These are phyloP conservation scores for Epizoanthus ramosus DNA, from an alignment of 92 coral and sea anemone genomes.

Conservation along the genomic window DNA sequence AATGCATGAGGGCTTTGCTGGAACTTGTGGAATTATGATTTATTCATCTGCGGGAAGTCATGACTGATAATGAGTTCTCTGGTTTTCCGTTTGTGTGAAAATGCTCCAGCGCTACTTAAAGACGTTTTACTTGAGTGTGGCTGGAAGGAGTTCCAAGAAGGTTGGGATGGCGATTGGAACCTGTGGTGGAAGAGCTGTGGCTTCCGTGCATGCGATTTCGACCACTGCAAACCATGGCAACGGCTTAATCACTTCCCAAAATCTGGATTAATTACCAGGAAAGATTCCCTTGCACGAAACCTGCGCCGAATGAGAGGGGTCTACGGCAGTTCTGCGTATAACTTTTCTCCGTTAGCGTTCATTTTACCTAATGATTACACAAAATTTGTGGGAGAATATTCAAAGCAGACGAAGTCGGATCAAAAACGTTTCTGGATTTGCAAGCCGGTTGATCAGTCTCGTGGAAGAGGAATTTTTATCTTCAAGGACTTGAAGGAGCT, in stretches of 20 bases:
- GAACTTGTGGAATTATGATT: not conserved
- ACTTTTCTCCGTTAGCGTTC: constrained; percentile 74
- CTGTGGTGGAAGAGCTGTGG: constrained; percentile 91
- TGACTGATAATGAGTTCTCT: constrained; percentile 44
- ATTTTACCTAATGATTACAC: constrained; percentile 83
- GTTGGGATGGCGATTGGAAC: constrained; percentile 69
- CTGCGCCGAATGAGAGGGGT: constrained; percentile 82
- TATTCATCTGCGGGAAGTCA: not conserved
- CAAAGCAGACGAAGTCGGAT: constrained; percentile 51
- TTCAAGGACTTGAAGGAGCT: constrained; percentile 72
- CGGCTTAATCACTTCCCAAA: constrained; percentile 90
- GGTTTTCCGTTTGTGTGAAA: constrained; percentile 81
- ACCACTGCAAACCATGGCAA: constrained; percentile 88
- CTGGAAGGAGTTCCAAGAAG: constrained; percentile 76
- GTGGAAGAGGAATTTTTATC: constrained; percentile 83
- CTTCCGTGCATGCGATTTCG: constrained; percentile 77
- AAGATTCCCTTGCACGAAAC: constrained; percentile 83
- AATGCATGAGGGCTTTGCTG: too few relatives aligned
- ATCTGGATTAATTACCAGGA: constrained; percentile 74
- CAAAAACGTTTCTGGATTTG: constrained; percentile 75
- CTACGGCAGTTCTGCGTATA: constrained; percentile 70
- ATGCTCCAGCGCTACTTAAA: constrained; percentile 77
- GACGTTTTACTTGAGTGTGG: constrained; percentile 83
- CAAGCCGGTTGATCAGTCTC: constrained; percentile 82
- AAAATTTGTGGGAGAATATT: constrained; percentile 81